Base-by-base conservation (phyloP, 2,797 vertebrate genomes). In the Poeciliopsis infans region DNA sequence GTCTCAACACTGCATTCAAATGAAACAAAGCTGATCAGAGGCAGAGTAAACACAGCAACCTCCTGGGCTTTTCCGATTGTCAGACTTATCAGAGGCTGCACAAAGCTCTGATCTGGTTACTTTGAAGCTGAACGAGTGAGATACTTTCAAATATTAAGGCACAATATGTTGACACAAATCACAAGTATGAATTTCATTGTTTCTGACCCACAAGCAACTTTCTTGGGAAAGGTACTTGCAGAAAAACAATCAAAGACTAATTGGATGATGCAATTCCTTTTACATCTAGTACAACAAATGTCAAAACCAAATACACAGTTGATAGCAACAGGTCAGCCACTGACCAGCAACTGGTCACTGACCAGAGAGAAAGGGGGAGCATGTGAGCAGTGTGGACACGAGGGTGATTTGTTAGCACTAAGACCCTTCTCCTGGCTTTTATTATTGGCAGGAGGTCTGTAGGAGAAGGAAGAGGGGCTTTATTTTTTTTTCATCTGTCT, bases 61-160 rank as follows among this genome's bases (percentile, higher is more conserved):
- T 3, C 13, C 7, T 57, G 13, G 36, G 53, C 55, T 61, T 75
- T 61, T 75, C 53, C 0, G 1, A 43, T 18, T 75, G 28, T 57
- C 51, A 28, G 36, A 41, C 33, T 57, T 53, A n/a, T 57, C 72
- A 74, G 11, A 74, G 53, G 51, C 39, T 57, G 51, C 72, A 74
- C 5, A 28, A 10, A 36, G 31, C 59, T 64, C 59, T 41, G 39
- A 25, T 20, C 11, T 23, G 36, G 41, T 69, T 69, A 43, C 20
- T 69, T 43, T 69, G 20, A 69, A 69, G 36, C 23, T 41, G 20
- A 43, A 66, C 2, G 0, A 41, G 36, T 41, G 36, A 6, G 36
- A 68, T 41, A 0, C 33, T 41, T 68, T 39, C 7, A 68, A 20
- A 68, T 41, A 64, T 68, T 25, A 41, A 23, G 18, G 4, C 23